Percentiles rank a stretch among this genome's conserved stretches.
Conservation (phyloP, 64 coral and sea anemone species). For the Acropora yongei region DNA sequence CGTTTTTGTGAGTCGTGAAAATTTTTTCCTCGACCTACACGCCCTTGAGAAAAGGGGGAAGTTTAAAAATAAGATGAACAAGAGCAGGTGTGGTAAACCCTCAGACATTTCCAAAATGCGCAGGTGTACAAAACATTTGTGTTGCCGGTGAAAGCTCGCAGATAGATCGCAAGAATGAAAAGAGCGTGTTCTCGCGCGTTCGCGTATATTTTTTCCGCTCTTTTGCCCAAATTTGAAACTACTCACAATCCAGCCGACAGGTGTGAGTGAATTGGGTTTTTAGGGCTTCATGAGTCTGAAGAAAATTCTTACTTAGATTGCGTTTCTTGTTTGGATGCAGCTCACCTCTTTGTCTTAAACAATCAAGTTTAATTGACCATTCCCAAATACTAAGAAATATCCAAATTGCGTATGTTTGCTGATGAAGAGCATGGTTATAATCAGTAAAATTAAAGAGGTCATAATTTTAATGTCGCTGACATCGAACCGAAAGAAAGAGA, state of each 20-base stretch:
- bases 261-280: too few species aligned
- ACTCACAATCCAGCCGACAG: too few species aligned
- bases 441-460: background rate
- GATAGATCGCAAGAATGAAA: too few species aligned
- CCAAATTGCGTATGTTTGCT: background rate
- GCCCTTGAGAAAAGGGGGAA: background rate
- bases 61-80: background rate
- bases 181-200: too few species aligned
- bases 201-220: too few species aligned
- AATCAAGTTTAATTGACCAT: background rate
- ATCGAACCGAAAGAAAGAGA: background rate
- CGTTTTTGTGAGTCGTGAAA: background rate
- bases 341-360: too few species aligned
- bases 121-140: background rate
- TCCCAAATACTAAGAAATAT: background rate
- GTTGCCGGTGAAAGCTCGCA: background rate
- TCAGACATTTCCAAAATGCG: background rate
- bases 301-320: too few species aligned
- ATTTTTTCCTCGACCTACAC: background rate
- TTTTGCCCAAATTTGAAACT: too few species aligned
- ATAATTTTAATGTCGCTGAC: background rate
- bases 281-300: too few species aligned
- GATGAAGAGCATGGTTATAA: background rate
- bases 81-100: background rate
- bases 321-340: too few species aligned